Evolutionary conservation across 2,113 vertebrate genomes (phyloP), one percentile per base, ranked within the genome.

Genomic region (Noctilio leporinus): DNA sequence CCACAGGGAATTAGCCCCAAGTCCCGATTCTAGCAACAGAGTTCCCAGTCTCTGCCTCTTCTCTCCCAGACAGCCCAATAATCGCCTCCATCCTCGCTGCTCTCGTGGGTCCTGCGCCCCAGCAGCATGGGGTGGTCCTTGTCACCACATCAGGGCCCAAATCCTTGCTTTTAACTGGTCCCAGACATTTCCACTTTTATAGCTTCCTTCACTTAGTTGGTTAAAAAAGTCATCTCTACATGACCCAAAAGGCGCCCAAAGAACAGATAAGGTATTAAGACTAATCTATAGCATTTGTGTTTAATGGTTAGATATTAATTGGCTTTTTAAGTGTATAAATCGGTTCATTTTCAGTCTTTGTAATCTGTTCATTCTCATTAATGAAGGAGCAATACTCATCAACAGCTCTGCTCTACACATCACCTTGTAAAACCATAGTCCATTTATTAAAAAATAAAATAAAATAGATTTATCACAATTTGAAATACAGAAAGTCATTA

Each of bases 401-500:
- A 80, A 75, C 90, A 19, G 70, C 94, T 40, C 16, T 0, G 26
- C 12, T 4, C 55, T 0, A 0, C 49, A 24, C 2, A 35, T 59
- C 96, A 95, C 97, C 91, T 87, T 86, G 38, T 89, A 92, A 97
- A 95, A 94, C 85, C 59, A 96, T 7, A 89, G 91, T 69, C 78
- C 43, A 0, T 57, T 94, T 49, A 53, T 89, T 94, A 94, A 2
- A 11, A 20, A n/a, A 40, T n/a, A n/a, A 72, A 65, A 89, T 96
- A 94, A 96, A 97, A 98, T 82, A 98, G 97, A 98, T 98, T 98
- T 97, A 98, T 98, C 98, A 98, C 73, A 45, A 89, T 87, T 82
- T 86, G 95, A 98, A 98, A 98, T 98, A 98, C 97, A 96, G 96
- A 98, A 98, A 98, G 98, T 98, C 98, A 98, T 98, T 98, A 98